Conservation (phyloP, 1,140 invertebrate species). For the Teleogryllus occipitalis region DNA sequence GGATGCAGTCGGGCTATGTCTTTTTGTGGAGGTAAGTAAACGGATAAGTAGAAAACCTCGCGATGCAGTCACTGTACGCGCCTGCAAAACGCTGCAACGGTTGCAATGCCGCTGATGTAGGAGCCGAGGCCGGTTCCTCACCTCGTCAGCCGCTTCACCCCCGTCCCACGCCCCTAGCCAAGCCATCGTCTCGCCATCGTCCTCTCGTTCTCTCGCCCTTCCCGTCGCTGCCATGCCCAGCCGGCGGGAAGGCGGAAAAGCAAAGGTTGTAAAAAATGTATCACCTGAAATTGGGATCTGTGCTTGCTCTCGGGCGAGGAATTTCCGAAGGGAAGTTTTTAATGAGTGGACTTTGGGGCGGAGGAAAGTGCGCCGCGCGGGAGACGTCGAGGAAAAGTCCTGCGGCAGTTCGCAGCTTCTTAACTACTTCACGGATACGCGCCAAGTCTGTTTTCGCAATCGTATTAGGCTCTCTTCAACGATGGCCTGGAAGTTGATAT, state of each 20-base stretch:
- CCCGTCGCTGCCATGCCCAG: not conserved
- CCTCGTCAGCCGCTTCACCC: no score
- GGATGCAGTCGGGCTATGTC: no score
- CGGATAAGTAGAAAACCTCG: no score
- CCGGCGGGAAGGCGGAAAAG: not conserved
- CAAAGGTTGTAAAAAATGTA: constrained; percentile 2
- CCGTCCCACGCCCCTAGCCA: no score
- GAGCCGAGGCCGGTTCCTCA: no score
- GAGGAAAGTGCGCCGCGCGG: not conserved
- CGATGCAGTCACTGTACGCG: no score
- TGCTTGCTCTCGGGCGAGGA: not conserved
- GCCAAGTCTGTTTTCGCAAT: not conserved
- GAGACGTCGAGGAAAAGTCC: not conserved
- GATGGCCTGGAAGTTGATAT: no score
- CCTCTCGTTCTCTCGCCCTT: no score
- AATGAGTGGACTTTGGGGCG: not conserved
- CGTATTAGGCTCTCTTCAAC: not conserved
- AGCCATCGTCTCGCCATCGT: no score
- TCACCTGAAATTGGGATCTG: constrained; percentile 1
- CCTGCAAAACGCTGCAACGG: no score
- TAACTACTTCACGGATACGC: not conserved
- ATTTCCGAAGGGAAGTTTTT: not conserved
- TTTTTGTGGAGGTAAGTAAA: no score
- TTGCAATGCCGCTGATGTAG: no score
- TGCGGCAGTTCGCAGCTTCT: not conserved